phyloP scores from a whole-genome alignment of 1,140 invertebrate genomes.

The Hypsibius dujardini region DNA sequence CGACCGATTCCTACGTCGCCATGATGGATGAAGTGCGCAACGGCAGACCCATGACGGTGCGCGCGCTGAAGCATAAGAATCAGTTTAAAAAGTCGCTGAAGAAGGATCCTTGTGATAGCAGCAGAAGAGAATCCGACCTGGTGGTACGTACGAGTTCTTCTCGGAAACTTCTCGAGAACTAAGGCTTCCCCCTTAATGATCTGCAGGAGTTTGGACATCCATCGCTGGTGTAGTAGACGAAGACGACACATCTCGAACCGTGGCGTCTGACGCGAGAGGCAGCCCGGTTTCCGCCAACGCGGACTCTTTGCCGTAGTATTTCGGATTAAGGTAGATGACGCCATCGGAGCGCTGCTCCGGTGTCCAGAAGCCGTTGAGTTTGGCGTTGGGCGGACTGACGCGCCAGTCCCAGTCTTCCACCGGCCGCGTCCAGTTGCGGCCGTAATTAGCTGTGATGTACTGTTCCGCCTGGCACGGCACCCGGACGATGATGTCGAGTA shows the following conservation, averaged over 20 bases:
- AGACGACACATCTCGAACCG: too few relatives aligned
- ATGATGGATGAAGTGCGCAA: slow-evolving; percentile 8
- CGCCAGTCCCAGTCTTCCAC: slow-evolving; percentile 43
- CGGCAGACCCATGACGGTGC: slow-evolving; percentile 4
- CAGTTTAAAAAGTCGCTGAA: neutral
- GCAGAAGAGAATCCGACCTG: too few relatives aligned
- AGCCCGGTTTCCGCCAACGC: too few relatives aligned
- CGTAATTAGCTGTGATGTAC: slow-evolving; percentile 44
- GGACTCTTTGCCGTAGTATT: neutral
- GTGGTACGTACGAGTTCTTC: too few relatives aligned
- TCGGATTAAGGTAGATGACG: slow-evolving; percentile 33
- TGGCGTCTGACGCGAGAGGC: too few relatives aligned
- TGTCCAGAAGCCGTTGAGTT: slow-evolving; percentile 40
- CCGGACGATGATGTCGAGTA: slow-evolving; percentile 36
- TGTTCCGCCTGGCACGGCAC: slow-evolving; percentile 40
- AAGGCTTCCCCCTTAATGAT: too few relatives aligned
- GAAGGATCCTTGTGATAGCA: neutral
- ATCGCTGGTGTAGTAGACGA: too few relatives aligned
- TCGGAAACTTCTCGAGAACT: too few relatives aligned
- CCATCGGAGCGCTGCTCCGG: slow-evolving; percentile 37
- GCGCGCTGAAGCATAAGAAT: neutral
- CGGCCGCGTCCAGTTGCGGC: slow-evolving; percentile 38
- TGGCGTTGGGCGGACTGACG: slow-evolving; percentile 40
- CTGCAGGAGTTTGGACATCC: too few relatives aligned
- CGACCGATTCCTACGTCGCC: neutral